Conservation (phyloP, 2,797 vertebrate species). For the Otus scops region DNA sequence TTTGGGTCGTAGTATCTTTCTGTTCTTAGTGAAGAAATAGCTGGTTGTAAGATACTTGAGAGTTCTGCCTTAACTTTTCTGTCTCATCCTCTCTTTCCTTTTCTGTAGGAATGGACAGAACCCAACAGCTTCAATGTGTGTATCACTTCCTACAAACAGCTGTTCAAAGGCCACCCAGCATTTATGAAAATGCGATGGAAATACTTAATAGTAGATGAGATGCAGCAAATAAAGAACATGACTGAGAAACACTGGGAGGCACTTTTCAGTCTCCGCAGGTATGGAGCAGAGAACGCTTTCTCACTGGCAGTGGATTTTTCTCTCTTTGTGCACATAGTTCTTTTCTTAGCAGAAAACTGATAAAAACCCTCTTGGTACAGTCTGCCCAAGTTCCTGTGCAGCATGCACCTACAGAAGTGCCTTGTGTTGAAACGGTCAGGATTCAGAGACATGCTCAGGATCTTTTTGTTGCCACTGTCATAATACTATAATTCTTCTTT, state of each 20-base stretch:
- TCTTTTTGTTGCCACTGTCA: not conserved
- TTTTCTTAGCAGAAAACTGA: not conserved
- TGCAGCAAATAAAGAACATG: slow-evolving; percentile 91
- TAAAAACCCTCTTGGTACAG: not conserved
- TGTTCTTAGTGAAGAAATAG: not conserved
- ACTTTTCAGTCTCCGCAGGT: slow-evolving; percentile 88
- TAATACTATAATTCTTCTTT: not conserved
- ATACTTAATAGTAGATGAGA: slow-evolving; percentile 89
- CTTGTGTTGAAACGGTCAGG: not conserved
- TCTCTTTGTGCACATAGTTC: not conserved
- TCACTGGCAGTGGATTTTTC: not conserved
- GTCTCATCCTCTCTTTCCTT: not conserved
- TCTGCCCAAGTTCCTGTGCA: not conserved
- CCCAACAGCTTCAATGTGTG: slow-evolving; percentile 91
- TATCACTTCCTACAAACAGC: slow-evolving; percentile 91
- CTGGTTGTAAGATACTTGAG: not conserved
- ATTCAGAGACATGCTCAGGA: not conserved
- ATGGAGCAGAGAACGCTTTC: not conserved
- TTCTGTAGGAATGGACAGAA: slow-evolving; percentile 84
- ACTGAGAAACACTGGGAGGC: slow-evolving; percentile 92
- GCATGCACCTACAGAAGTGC: fast-evolving
- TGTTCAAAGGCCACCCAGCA: slow-evolving; percentile 88
- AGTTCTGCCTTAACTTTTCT: not conserved
- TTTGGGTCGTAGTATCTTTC: not conserved
- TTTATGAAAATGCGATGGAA: slow-evolving; percentile 88